phyloP scores from a whole-genome alignment of 2,113 vertebrate genomes.

The Mustelus asterias region DNA sequence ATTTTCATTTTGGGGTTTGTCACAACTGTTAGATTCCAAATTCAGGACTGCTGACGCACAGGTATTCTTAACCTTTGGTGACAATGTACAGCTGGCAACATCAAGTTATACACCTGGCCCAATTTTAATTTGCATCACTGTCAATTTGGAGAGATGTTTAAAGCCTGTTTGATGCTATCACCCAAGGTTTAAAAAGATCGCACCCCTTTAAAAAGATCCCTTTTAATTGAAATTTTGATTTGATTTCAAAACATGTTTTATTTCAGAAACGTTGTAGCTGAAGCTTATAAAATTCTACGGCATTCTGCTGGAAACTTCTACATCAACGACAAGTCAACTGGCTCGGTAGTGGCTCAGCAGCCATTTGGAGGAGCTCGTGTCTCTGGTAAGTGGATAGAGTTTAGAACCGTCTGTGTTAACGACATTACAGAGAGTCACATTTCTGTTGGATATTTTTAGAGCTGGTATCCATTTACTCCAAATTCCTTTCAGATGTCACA shows the following conservation, averaged over 20 bases:
- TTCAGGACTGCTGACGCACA: not conserved
- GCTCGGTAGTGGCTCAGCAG: slow-evolving; percentile 85
- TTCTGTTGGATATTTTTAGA: not conserved
- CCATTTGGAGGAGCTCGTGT: slow-evolving; percentile 84
- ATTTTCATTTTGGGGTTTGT: too few species aligned
- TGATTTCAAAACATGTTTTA: not conserved
- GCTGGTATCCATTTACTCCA: not conserved
- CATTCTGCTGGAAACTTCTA: slow-evolving; percentile 91
- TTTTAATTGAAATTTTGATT: not conserved
- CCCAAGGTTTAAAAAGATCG: not conserved
- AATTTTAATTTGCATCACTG: not conserved
- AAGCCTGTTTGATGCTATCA: not conserved
- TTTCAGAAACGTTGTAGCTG: slow-evolving; percentile 58
- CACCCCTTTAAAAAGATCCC: not conserved
- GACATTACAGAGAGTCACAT: not conserved
- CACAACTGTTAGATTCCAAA: not conserved
- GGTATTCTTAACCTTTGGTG: not conserved
- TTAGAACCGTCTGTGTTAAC: not conserved
- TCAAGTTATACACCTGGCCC: not conserved
- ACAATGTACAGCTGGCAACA: not conserved
- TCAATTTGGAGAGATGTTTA: not conserved
- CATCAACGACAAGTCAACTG: slow-evolving; percentile 90
- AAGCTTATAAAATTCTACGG: slow-evolving; percentile 63
- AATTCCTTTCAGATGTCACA: not conserved
- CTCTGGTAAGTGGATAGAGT: slow-evolving; percentile 66